phyloP scores from a whole-genome alignment of 1,140 invertebrate species.

The Drosophila jambulina region DNA sequence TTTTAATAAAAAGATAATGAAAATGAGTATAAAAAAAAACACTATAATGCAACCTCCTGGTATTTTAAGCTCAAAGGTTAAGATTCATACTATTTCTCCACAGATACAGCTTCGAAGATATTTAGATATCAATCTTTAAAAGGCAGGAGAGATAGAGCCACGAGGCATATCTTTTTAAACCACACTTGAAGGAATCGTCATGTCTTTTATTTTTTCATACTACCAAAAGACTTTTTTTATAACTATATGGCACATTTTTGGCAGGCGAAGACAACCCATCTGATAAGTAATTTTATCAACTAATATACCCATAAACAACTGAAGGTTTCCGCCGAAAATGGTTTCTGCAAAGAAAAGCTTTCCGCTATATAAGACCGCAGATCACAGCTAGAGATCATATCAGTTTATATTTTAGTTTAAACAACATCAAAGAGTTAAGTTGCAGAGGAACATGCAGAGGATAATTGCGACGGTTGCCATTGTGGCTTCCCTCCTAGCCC shows the following conservation, averaged over 20 bases:
- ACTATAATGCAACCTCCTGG: too few species aligned
- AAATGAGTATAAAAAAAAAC: too few species aligned
- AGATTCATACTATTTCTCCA: too few species aligned
- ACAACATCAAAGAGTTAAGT: background rate
- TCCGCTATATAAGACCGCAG: conserved; percentile 54
- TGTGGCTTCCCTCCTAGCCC: background rate
- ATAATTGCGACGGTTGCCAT: conserved; percentile 12
- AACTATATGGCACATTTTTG: conserved; percentile 12
- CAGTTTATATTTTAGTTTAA: conserved; percentile 19
- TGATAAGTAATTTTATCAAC: conserved; percentile 40
- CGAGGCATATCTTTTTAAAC: background rate
- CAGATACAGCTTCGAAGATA: background rate
- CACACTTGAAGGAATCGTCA: background rate
- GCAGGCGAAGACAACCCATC: conserved; percentile 14
- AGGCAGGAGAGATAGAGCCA: background rate
- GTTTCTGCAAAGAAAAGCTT: conserved; percentile 6
- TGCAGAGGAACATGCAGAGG: conserved; percentile 27
- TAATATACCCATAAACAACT: conserved; percentile 50
- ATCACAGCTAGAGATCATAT: background rate
- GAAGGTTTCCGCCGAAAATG: conserved; percentile 21
- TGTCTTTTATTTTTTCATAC: background rate
- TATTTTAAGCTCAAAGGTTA: too few species aligned
- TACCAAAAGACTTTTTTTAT: conserved; percentile 59
- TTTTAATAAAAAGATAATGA: background rate
- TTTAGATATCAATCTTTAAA: background rate